Evolutionary conservation across 2,797 vertebrate genomes (phyloP).

Genomic region (Sardinella longiceps): DNA sequence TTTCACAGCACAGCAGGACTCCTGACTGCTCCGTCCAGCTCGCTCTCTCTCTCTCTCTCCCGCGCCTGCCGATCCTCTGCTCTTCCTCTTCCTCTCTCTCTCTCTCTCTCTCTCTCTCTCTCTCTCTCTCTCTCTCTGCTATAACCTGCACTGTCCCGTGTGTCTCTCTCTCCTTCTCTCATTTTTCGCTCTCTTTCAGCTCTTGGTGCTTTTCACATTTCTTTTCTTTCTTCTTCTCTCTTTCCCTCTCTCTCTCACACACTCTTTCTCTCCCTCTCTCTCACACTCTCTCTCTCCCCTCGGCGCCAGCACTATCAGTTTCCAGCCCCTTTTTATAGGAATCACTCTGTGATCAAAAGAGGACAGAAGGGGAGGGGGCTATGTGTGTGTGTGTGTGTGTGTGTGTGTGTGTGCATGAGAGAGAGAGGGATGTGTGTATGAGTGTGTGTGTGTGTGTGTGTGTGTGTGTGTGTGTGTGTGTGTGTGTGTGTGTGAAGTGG

Average conservation of each 20-base stretch:
- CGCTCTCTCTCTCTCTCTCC: slow-evolving; percentile 36
- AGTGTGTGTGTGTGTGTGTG: slow-evolving; percentile 5
- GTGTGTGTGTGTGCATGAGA: neutral
- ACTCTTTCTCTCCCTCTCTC: slow-evolving; percentile 48
- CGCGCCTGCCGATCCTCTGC: slow-evolving; percentile 29
- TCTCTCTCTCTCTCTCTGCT: slow-evolving; percentile 56
- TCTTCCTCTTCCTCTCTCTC: slow-evolving; percentile 55
- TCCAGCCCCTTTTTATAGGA: slow-evolving; percentile 37
- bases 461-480: neutral
- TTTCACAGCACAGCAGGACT: slow-evolving; percentile 63
- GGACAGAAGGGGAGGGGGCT: neutral
- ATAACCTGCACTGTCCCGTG: too few species aligned
- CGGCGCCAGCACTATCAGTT: slow-evolving; percentile 46
- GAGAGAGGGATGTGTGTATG: neutral
- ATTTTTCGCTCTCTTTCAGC: slow-evolving; percentile 57
- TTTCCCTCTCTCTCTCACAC: neutral
- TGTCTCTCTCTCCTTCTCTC: slow-evolving; percentile 36
- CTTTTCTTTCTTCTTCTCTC: slow-evolving; percentile 42
- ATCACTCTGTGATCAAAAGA: slow-evolving; percentile 18
- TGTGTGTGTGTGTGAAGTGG: neutral
- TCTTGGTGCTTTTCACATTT: slow-evolving; percentile 41
- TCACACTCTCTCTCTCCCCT: slow-evolving; percentile 50
- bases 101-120: slow-evolving; percentile 57
- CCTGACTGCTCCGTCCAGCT: slow-evolving; percentile 39
- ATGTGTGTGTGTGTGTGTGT: neutral